Evolutionary conservation across 1,140 invertebrate species (phyloP), one percentile per base, ranked within the genome.

Genomic region (Pseudomyrmex flavicornis): DNA sequence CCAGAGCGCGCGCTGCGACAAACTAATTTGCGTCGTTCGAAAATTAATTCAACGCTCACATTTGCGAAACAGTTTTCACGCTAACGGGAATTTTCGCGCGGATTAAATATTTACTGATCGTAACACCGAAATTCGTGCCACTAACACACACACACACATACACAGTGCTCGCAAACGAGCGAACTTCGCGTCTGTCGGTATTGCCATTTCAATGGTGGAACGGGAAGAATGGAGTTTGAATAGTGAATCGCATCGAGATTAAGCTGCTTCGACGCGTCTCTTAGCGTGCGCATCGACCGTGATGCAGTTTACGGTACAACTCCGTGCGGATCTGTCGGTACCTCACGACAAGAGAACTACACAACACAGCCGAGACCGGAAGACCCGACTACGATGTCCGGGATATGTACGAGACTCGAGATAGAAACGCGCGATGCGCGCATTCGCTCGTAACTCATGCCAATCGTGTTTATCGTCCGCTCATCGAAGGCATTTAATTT

Each of bases 221-320:
- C 15, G 75, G 35, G 13, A 52, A 79, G 26, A 59, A 70, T 35
- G 44, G 35, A 22, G 44, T 61, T 70, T 80, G 76, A 80, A 79
- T 79, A 70, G 65, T 1, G 76, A 70, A 69, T 72, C 66, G 56
- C n/a, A 72, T 80, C 66, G 76, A 70, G 76, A 79, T 79, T 58
- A 48, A 70, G 66, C 63, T 12, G 52, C 63, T 20, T 48, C 63
- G 50, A 9, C 26, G 74, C 26, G 44, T 79, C 75, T 65, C 75
- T 69, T 69, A 22, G 44, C 76, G 35, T 35, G 54, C 2, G 76
- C 76, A 70, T 70, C 54, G 65, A 79, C 15, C 65, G 76, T 79
- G 58, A 79, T 79, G 52, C 63, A 70, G 44, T 79, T 79, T 70
- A 59, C 76, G 54, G 17, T 69, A 17, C 76, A 79, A 79, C 76